Base-by-base conservation (phyloP, 2,888 invertebrate genomes). In the Hyposoter dolosus region DNA sequence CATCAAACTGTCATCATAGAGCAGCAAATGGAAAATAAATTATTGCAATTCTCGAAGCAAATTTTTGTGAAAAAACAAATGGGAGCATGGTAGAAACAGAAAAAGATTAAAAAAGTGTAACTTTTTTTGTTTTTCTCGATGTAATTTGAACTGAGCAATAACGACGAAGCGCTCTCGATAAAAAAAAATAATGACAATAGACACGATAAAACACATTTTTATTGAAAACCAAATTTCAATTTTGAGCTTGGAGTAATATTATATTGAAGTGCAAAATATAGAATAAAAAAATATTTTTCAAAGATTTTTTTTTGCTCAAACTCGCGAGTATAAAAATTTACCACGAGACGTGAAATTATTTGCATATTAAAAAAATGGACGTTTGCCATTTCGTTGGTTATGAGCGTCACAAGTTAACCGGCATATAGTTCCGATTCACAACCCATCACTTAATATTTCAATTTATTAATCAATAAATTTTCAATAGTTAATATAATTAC, bases 341-440 rank as follows among this genome's bases (percentile, higher is more conserved):
- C 19, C 53, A 12, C 53, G 72, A 19, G 68, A 19, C 17, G 19
- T 12, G n/a, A 40, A 19, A n/a, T 23, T 28, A 69, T 28, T 23
- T 23, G 12, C 17, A 6, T 35, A 19, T 28, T 17, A 12, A 53
- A 50, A 68, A 53, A 76, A 79, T 63, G 45, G 23, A 74, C 72
- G 79, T 10, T 53, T 32, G 65, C 65, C 32, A 53, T 68, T 40
- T 77, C 66, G 66, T 77, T 77, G 77, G 77, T 77, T 77, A 77
- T 50, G 77, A 77, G 66, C 66, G 75, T 65, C 40, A 40, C 32
- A 43, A 68, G 63, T 60, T 28, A 45, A 40, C 69, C 75, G 80
- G 76, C 72, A 32, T 45, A 53, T 23, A n/a, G 60, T 63, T 40
- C 4, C 19, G 56, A 75, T 28, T 2, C 23, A 35, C 47, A 19